Evolutionary conservation across 1,140 invertebrate species (phyloP).

Genomic region (Psix sp.): DNA sequence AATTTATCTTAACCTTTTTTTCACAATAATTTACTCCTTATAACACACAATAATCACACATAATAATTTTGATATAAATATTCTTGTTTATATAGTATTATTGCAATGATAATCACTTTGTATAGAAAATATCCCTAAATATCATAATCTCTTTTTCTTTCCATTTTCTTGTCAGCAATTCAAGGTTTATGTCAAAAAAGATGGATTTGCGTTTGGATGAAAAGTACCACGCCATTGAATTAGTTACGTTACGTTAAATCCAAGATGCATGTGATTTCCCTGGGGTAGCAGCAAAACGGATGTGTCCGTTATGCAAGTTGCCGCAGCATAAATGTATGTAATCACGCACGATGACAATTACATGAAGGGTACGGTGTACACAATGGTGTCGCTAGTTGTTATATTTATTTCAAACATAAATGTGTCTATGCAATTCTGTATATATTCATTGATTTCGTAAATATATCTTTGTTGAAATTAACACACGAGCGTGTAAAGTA

Average conservation of each 20-base stretch:
- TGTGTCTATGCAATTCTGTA: slow-evolving; percentile 45
- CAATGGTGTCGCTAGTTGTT: slow-evolving; percentile 4
- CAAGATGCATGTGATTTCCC: slow-evolving; percentile 46
- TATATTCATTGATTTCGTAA: slow-evolving; percentile 62
- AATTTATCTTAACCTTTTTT: too few relatives aligned
- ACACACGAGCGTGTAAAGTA: too few relatives aligned
- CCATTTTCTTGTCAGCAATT: slow-evolving; percentile 10
- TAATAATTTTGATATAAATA: too few relatives aligned
- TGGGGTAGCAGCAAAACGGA: slow-evolving; percentile 20
- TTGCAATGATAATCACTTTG: too few relatives aligned
- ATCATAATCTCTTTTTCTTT: too few relatives aligned
- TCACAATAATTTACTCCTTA: too few relatives aligned
- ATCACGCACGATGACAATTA: slow-evolving; percentile 46
- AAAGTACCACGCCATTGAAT: slow-evolving; percentile 7
- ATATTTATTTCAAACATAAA: slow-evolving; percentile 53
- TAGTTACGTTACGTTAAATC: slow-evolving; percentile 35
- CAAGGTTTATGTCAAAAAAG: neutral
- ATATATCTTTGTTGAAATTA: too few relatives aligned
- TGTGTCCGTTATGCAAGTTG: slow-evolving; percentile 31
- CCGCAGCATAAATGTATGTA: slow-evolving; percentile 34
- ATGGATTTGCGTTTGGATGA: slow-evolving; percentile 7
- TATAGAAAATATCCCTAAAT: too few relatives aligned
- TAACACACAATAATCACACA: too few relatives aligned
- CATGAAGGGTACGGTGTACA: slow-evolving; percentile 16
- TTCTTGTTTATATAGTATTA: too few relatives aligned